Evolutionary conservation across 2,797 vertebrate genomes (phyloP).

Genomic region (Neosilurus hyrtlii): DNA sequence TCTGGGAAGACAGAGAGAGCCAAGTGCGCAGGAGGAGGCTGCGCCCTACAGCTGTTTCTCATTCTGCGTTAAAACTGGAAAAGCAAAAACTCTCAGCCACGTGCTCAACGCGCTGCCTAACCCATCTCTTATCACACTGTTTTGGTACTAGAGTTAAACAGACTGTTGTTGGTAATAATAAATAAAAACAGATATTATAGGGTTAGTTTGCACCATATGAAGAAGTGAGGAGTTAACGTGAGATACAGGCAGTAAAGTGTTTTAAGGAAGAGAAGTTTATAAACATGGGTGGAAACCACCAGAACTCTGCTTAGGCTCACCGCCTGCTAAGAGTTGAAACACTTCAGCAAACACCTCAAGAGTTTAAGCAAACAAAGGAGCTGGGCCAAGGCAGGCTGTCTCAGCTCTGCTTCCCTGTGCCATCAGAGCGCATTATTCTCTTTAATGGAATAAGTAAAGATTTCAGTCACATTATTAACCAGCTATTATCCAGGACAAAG

Average conservation of each 20-base stretch:
- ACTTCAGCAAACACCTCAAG: conserved; percentile 50
- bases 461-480: neutral
- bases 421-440: conserved; percentile 13
- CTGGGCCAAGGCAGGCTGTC: conserved; percentile 26
- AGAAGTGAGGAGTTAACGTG: conserved; percentile 17
- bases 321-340: conserved; percentile 37
- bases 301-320: conserved; percentile 55
- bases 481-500: neutral
- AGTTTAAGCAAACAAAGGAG: conserved; percentile 43
- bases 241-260: conserved; percentile 36
- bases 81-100: conserved; percentile 29
- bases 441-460: conserved; percentile 5
- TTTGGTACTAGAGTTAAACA: conserved; percentile 2
- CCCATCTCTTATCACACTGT: neutral
- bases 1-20: conserved; percentile 30
- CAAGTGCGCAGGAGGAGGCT: conserved; percentile 24
- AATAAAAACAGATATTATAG: neutral
- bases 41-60: conserved; percentile 62
- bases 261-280: conserved; percentile 47
- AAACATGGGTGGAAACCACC: conserved; percentile 45
- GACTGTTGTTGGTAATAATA: neutral
- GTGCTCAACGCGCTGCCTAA: conserved; percentile 23
- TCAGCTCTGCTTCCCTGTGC: conserved; percentile 9
- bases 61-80: conserved; percentile 61
- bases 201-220: neutral